phyloP scores from a whole-genome alignment of 1,140 invertebrate species.

The Drosophila bocki region DNA sequence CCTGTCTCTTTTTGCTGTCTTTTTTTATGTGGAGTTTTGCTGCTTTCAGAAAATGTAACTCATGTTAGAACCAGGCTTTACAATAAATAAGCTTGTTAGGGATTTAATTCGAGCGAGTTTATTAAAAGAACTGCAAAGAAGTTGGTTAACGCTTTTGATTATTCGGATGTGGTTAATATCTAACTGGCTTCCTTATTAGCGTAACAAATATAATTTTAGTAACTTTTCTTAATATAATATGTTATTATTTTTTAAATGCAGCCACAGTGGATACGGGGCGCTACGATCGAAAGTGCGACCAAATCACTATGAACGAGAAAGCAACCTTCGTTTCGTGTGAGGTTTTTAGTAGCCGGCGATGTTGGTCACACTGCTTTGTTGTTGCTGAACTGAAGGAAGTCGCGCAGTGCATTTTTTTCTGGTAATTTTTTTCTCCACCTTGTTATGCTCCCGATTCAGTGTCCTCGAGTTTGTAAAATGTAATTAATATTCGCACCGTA shows the following conservation, averaged over 20 bases:
- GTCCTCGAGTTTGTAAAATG: conserved; percentile 9
- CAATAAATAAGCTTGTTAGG: conserved; percentile 11
- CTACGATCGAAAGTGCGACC: neutral
- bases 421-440: conserved; percentile 69
- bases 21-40: too few species aligned
- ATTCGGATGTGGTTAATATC: neutral
- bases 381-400: conserved; percentile 69
- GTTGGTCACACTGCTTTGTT: conserved; percentile 38
- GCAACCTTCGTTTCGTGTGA: too few species aligned
- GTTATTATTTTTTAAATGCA: too few species aligned
- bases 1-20: too few species aligned
- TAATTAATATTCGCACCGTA: conserved; percentile 12
- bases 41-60: too few species aligned
- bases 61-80: too few species aligned
- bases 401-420: conserved; percentile 81
- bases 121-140: neutral
- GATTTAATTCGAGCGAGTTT: neutral
- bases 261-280: neutral
- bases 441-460: conserved; percentile 38
- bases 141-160: neutral
- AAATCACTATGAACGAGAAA: neutral
- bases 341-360: neutral
- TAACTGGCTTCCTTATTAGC: neutral
- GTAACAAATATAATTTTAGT: neutral
- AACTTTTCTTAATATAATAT: too few species aligned